Percentiles rank a stretch among this genome's conserved stretches.
phyloP scores from a whole-genome alignment of 37 sponge, comb jelly and placozoan genomes.

The Diacarnus erythraeanus region DNA sequence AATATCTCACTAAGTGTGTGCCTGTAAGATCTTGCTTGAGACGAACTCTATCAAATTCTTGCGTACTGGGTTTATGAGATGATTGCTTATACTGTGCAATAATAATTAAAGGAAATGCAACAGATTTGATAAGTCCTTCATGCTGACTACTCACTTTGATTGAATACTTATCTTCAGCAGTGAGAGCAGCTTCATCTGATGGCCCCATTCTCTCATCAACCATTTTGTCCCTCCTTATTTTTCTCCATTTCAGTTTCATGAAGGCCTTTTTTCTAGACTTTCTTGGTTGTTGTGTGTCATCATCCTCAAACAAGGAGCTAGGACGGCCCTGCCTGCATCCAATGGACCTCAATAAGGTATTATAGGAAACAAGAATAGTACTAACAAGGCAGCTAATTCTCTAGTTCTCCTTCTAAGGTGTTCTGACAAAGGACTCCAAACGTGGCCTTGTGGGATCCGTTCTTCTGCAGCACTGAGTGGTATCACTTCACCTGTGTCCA shows the following conservation, averaged over 20 bases:
- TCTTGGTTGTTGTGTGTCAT: slow-evolving; percentile 1
- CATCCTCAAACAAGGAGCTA: slow-evolving; percentile 18
- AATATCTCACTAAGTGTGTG: slow-evolving; percentile 31
- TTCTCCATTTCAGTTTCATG: not conserved
- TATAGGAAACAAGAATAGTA: no score
- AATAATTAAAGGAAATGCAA: not conserved
- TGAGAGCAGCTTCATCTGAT: not conserved
- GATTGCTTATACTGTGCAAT: slow-evolving; percentile 81
- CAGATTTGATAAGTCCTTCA: not conserved
- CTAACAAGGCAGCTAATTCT: not conserved
- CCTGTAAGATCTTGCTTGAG: slow-evolving; percentile 77
- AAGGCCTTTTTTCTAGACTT: not conserved
- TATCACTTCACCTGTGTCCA: slow-evolving; percentile 84
- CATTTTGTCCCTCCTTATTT: not conserved
- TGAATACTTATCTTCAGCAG: not conserved
- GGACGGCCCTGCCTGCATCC: slow-evolving; percentile 1
- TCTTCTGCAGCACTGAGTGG: slow-evolving; percentile 80
- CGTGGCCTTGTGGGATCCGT: slow-evolving; percentile 47
- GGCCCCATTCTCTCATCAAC: not conserved
- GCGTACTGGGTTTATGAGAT: slow-evolving; percentile 65
- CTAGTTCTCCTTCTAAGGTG: slow-evolving; percentile 39
- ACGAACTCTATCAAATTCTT: slow-evolving; percentile 64
- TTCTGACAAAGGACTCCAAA: slow-evolving; percentile 43
- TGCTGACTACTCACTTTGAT: not conserved
- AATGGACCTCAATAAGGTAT: not conserved